These are phyloP conservation scores for Phasia obesa DNA, from an alignment of 2,888 invertebrate species.

Conservation along the genomic window DNA sequence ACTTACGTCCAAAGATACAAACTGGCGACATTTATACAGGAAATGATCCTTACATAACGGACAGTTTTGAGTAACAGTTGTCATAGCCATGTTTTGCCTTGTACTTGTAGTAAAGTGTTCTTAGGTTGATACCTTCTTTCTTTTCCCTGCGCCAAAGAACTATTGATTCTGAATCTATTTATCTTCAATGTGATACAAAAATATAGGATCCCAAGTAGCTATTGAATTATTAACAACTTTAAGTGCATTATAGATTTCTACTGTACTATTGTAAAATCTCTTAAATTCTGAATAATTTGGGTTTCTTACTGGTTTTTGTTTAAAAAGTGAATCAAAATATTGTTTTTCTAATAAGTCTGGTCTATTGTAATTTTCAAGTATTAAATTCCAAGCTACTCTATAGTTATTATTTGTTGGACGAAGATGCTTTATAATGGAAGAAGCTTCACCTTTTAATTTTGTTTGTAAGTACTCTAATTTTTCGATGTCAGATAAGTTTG, in stretches of 20 bases:
- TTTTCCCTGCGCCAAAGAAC: no score
- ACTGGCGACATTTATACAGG: no score
- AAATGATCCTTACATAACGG: conserved; percentile 6
- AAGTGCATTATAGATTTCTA: conserved; percentile 41
- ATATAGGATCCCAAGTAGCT: conserved; percentile 44
- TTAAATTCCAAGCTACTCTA: no score
- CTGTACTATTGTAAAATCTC: conserved; percentile 37
- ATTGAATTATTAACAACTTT: conserved; percentile 45
- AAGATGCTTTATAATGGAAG: no score
- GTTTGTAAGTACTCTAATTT: no score
- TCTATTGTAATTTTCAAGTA: no score
- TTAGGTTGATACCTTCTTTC: no score
- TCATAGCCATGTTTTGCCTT: neutral
- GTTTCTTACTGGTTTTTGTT: conserved; percentile 32
- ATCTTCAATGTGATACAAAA: conserved; percentile 54
- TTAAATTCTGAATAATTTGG: conserved; percentile 28
- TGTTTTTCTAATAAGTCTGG: no score
- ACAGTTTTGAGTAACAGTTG: conserved; percentile 25
- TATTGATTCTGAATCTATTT: no score
- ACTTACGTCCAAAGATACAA: conserved; percentile 17
- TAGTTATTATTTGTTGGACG: no score
- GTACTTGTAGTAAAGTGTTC: neutral
- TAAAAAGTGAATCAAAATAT: conserved; percentile 35
- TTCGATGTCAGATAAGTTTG: conserved; percentile 36
- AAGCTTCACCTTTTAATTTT: no score